Evolutionary conservation across 2,888 invertebrate genomes (phyloP).

Genomic region (Nesidiocoris tenuis): DNA sequence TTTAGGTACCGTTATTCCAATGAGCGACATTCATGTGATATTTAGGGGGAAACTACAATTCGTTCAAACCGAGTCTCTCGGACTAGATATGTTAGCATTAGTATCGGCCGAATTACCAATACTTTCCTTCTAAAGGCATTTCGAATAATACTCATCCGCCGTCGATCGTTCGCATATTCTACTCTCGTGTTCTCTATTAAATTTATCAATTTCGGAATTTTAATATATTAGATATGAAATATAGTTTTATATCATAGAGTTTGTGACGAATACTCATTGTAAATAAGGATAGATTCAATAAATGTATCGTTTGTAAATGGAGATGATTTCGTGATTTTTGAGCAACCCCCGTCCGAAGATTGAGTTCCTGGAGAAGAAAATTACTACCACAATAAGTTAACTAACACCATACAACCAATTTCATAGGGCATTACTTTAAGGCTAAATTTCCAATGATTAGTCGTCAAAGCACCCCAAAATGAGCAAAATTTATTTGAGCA

Average conservation of each 20-base stretch:
- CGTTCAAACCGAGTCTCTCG: too few species aligned
- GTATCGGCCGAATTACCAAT: not conserved
- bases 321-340: not conserved
- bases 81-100: not conserved
- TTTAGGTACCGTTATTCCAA: too few species aligned
- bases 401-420: too few species aligned
- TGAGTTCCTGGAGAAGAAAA: too few species aligned
- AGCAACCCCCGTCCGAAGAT: not conserved
- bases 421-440: too few species aligned
- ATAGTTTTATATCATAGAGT: slow-evolving; percentile 47
- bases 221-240: slow-evolving; percentile 35
- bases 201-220: not conserved
- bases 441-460: too few species aligned
- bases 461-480: too few species aligned
- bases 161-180: not conserved
- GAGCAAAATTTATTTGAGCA: too few species aligned
- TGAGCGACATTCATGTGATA: not conserved
- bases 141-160: not conserved
- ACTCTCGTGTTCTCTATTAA: not conserved
- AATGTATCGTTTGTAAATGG: slow-evolving; percentile 45
- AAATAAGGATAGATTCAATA: slow-evolving; percentile 43
- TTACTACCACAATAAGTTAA: too few species aligned
- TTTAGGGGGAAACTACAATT: too few species aligned
- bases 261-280: slow-evolving; percentile 38
- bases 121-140: not conserved